Base-by-base conservation (phyloP, 2,888 invertebrate species). In the Smittia aterrima region DNA sequence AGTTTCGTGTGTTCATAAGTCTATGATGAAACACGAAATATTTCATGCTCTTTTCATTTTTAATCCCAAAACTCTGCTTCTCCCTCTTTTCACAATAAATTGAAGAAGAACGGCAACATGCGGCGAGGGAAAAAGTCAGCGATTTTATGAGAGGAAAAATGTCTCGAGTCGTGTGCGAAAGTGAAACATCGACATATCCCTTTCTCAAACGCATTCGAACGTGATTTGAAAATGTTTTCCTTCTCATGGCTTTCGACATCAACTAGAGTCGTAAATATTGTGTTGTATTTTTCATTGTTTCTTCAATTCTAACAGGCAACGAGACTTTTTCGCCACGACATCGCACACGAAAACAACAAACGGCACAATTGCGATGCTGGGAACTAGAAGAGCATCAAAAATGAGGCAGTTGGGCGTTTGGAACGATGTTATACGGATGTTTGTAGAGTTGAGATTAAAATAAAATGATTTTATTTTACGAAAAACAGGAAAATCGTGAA, bases 281-380 rank as follows among this genome's bases (percentile, higher is more conserved):
- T 72, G 72, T 54, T 72, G 72, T 72, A 72, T 72, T 72, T 72
- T 72, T 72, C 71, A 71, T 72, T 62, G 62, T 72, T 72, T 54
- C 72, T 72, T 62, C 38, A 38, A 54, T 11, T 54, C 20, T 72
- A 58, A 72, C 72, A 72, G 72, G 72, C 22, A 18, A 18, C 62
- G 40, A 72, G 72, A 72, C 2, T 7, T 22, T 64, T 4, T 3
- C 2, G 64, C 16, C 16, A 24, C 9, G 58, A n/a, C 24, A 24
- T 38, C 38, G 11, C 4, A 38, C 38, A 11, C 38, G 38, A 16
- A 53, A 53, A 53, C 24, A 58, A n/a, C 47, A 47, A 47, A 47
- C 47, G 47, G 47, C 47, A 47, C 47, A 47, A n/a, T 11, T 16
- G 47, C 13, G 47, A 47, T 4, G 6, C 13, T 2, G 2, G 47